Evolutionary conservation across 1,140 invertebrate genomes (phyloP).

Genomic region (Nephotettix cincticeps): DNA sequence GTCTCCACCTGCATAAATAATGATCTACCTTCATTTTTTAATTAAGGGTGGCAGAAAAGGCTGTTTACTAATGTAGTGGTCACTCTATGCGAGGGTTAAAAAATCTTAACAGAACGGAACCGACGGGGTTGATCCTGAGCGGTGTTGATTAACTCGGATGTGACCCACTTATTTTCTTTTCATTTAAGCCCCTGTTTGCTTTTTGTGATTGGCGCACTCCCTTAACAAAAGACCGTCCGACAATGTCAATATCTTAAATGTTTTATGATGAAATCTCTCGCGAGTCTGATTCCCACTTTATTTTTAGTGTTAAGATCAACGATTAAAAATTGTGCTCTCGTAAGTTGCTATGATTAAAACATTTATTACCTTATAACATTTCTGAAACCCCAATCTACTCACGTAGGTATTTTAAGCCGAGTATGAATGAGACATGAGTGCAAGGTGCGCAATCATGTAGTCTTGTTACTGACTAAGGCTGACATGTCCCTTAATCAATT

Average conservation of each 20-base stretch:
- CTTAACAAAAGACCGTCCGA: not conserved
- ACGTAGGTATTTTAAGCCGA: no score
- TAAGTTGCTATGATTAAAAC: no score
- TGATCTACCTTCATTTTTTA: slow-evolving; percentile 9
- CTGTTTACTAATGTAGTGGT: slow-evolving; percentile 19
- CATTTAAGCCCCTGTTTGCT: slow-evolving; percentile 24
- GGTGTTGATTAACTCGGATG: not conserved
- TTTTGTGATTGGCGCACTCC: not conserved
- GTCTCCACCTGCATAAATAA: slow-evolving; percentile 15
- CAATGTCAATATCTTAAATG: not conserved
- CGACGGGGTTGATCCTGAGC: not conserved
- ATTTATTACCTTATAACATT: no score
- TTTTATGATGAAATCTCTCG: no score
- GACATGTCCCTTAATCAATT: no score
- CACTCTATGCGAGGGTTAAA: slow-evolving; percentile 9
- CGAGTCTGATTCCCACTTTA: no score
- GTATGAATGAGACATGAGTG: no score
- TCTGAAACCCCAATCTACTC: no score
- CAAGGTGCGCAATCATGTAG: no score
- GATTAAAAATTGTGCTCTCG: no score
- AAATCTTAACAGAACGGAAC: slow-evolving; percentile 1
- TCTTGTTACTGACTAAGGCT: no score
- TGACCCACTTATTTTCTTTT: slow-evolving; percentile 26
- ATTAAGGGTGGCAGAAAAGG: slow-evolving; percentile 15
- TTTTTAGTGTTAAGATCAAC: no score